phyloP scores from a whole-genome alignment of 2,888 invertebrate genomes.

The Allacma fusca region DNA sequence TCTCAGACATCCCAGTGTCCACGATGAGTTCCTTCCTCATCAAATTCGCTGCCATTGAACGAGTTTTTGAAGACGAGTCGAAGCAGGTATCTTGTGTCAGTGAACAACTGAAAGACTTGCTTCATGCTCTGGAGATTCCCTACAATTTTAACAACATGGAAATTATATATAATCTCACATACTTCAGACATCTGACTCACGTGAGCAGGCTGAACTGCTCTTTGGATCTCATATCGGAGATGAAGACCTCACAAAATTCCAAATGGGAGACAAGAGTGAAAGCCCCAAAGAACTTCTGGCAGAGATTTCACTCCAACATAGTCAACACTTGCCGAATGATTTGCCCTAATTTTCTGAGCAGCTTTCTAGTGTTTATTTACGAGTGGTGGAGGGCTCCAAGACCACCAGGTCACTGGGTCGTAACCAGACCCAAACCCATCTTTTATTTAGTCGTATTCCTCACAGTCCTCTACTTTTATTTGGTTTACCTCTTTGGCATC shows the following conservation, averaged over 20 bases:
- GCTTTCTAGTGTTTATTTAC: not conserved
- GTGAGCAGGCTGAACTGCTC: too few species aligned
- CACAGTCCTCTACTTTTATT: not conserved
- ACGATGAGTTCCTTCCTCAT: slow-evolving; percentile 3
- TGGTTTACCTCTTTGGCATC: not conserved
- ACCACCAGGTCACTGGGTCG: not conserved
- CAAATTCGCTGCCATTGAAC: not conserved
- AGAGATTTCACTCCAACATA: not conserved
- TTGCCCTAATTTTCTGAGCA: not conserved
- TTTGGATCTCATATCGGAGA: not conserved
- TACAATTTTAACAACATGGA: slow-evolving; percentile 15
- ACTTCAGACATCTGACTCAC: not conserved
- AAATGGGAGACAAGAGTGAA: not conserved
- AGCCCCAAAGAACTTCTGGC: not conserved
- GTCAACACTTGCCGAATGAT: not conserved
- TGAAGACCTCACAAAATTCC: not conserved
- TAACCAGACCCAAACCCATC: slow-evolving; percentile 11
- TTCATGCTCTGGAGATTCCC: not conserved
- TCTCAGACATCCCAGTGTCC: not conserved
- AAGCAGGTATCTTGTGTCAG: not conserved
- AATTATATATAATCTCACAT: not conserved
- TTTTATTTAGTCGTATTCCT: not conserved
- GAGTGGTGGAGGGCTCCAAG: not conserved
- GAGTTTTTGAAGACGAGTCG: not conserved
- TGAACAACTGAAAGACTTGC: not conserved